Base-by-base conservation (phyloP, 2,113 vertebrate genomes). In the Ondatra zibethicus region DNA sequence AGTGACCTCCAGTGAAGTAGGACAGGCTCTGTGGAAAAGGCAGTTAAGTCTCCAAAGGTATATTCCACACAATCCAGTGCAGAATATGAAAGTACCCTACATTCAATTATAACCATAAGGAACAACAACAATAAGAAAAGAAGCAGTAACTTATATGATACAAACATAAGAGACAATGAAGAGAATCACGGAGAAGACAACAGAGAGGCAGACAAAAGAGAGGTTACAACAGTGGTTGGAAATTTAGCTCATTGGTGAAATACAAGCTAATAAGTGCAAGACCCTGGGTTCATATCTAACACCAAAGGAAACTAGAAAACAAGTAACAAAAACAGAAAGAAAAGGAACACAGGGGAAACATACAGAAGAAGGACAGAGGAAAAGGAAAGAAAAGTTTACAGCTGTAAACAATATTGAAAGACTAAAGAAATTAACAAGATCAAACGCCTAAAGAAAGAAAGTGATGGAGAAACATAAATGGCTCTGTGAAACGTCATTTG, bases 401-500 rank as follows among this genome's bases (percentile, higher is more conserved):
- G 19, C 78, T 80, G 66, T 47, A 88, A 95, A 87, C 68, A 45
- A 45, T 45, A 4, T 14, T 52, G 19, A 93, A 75, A 5, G 76
- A 88, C 12, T 19, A 80, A 90, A 88, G 27, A 68, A 21, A 47
- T 17, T 25, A 50, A 1, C 47, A 27, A 16, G 33, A 16, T 77
- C 80, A 76, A 91, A 75, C 29, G 13, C 55, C 55, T 89, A 12
- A 55, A 61, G 21, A 75, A 94, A 23, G 47, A 89, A 33, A 95
- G 42, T 93, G 31, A 80, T 13, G 10, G 50, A 88, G 73, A 96
- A 89, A 45, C 17, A 47, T 21, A 55, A 10, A 70, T 7, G 11
- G 16, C 8, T 89, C 75, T 89, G 84, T 84, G 70, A 96, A 92
- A 50, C 75, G 23, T 61, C 39, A 70, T 92, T 94, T 80, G 17